Conservation (phyloP, 2,797 vertebrate species). For the Molossus alvarezi region DNA sequence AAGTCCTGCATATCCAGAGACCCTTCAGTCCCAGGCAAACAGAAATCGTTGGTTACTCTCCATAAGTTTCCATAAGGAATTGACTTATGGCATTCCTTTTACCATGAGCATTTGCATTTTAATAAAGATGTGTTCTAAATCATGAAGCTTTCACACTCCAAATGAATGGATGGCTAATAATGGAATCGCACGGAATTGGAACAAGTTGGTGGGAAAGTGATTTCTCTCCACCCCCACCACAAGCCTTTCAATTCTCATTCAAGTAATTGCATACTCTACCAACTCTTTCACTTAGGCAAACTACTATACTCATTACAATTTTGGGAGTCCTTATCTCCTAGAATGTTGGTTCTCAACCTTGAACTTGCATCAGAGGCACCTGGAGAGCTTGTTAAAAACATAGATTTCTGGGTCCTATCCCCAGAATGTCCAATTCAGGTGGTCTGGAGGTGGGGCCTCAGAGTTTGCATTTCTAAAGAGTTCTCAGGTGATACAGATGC, state of each 20-base stretch:
- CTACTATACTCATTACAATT: neutral
- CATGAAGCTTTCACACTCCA: neutral
- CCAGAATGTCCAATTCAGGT: neutral
- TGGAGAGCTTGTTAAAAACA: constrained; percentile 28
- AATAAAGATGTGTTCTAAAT: constrained; percentile 54
- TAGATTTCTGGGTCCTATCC: neutral
- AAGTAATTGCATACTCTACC: neutral
- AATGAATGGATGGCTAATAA: constrained; percentile 37
- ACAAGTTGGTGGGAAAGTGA: neutral
- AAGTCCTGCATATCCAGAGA: neutral
- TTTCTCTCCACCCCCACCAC: neutral
- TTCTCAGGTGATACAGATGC: neutral
- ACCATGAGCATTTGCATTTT: constrained; percentile 45
- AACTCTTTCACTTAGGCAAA: neutral
- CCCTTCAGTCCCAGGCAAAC: neutral
- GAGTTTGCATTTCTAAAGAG: constrained; percentile 55
- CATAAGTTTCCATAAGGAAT: neutral
- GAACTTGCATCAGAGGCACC: neutral
- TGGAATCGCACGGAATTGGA: neutral
- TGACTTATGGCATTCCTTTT: constrained; percentile 26
- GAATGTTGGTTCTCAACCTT: constrained; percentile 13
- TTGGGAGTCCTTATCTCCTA: neutral
- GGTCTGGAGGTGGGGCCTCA: neutral
- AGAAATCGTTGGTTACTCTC: constrained; percentile 15
- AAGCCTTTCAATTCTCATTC: constrained; percentile 53